Conservation (phyloP, 30 jellyfish, hydroid and myxozoan genomes). For the Phacellophora camtschatica region DNA sequence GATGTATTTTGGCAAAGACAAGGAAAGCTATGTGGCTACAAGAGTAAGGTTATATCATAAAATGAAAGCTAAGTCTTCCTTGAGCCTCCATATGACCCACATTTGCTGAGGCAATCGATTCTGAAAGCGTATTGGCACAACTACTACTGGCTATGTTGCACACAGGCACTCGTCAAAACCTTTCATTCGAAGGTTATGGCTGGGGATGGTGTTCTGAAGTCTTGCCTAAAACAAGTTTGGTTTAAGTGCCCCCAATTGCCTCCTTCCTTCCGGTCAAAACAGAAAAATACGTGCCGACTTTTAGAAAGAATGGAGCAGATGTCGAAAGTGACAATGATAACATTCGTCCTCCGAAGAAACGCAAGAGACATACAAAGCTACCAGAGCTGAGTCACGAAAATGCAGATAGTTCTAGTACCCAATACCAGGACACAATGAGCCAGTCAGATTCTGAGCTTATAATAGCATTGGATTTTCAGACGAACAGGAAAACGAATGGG, state of each 20-base stretch:
- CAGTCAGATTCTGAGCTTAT: constrained; percentile 27
- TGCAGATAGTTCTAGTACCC: constrained; percentile 1
- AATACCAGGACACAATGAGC: constrained; percentile 23
- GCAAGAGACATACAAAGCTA: constrained; percentile 28
- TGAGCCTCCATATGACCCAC: constrained; percentile 39
- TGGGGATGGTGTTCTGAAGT: constrained; percentile 1
- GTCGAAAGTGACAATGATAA: constrained; percentile 22
- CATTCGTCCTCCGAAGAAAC: constrained; percentile 22
- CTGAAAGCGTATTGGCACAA: constrained; percentile 32
- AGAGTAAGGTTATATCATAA: no score
- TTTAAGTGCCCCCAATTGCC: constrained; percentile 36
- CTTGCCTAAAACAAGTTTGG: constrained; percentile 9
- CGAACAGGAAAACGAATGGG: constrained; percentile 42
- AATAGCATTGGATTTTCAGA: constrained; percentile 13
- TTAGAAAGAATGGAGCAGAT: constrained; percentile 18
- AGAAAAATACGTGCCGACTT: background rate
- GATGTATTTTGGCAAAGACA: no score
- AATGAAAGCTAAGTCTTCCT: constrained; percentile 34
- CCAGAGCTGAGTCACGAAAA: background rate
- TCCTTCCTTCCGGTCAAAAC: constrained; percentile 36
- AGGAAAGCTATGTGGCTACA: no score
- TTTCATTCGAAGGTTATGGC: constrained; percentile 25
- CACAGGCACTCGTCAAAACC: background rate
- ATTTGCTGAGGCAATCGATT: constrained; percentile 5
- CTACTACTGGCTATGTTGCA: constrained; percentile 36